These are phyloP conservation scores for Cathartes aura DNA, from an alignment of 2,113 vertebrate genomes.

Conservation along the genomic window DNA sequence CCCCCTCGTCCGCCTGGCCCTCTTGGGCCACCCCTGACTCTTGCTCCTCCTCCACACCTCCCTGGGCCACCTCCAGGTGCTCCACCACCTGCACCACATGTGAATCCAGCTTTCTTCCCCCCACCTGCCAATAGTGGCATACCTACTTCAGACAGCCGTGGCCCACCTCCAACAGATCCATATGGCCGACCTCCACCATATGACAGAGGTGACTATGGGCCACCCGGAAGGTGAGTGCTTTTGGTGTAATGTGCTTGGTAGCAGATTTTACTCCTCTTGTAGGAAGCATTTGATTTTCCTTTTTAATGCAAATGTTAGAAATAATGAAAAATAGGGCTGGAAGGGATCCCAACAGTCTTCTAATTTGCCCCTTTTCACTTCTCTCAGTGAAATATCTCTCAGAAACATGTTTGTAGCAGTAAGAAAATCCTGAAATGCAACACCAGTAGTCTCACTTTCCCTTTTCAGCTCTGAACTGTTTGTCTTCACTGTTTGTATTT, in stretches of 20 bases:
- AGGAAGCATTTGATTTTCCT: neutral
- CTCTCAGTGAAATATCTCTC: neutral
- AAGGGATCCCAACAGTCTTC: neutral
- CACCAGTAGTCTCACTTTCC: neutral
- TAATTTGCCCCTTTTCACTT: neutral
- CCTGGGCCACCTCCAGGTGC: constrained; percentile 95
- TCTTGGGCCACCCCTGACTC: constrained; percentile 91
- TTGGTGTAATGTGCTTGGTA: neutral
- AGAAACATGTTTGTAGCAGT: neutral
- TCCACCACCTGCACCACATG: constrained; percentile 95
- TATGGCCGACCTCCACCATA: constrained; percentile 95
- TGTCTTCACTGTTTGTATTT: neutral
- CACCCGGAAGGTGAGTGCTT: constrained; percentile 90
- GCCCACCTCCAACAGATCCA: constrained; percentile 92
- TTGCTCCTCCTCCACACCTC: constrained; percentile 96
- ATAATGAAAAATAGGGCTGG: neutral
- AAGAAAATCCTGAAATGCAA: neutral
- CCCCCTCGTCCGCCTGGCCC: constrained; percentile 94
- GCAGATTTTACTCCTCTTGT: neutral
- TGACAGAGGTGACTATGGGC: constrained; percentile 95
- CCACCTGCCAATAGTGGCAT: constrained; percentile 94
- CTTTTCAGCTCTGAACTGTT: constrained; percentile 3
- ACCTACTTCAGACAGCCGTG: constrained; percentile 91
- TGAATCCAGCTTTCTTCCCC: constrained; percentile 98
- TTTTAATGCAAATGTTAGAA: constrained; percentile 1